Conservation (phyloP, 2,797 vertebrate genomes). For the Columba guinea region DNA sequence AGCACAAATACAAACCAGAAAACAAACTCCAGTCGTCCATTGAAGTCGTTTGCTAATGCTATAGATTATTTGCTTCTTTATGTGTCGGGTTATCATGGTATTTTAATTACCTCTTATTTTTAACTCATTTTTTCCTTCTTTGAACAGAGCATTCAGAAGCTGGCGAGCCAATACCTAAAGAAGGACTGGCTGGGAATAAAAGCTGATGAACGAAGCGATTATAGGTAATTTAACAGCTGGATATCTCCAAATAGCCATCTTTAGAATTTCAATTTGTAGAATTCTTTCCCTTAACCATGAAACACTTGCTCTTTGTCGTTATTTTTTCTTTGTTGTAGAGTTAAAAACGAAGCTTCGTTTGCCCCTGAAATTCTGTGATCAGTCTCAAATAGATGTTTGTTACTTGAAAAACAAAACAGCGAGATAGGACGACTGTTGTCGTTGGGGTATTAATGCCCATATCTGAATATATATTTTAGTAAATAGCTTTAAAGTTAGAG, state of each 20-base stretch:
- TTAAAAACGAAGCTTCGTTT: slow-evolving; percentile 5
- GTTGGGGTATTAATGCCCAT: not conserved
- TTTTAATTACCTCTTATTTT: not conserved
- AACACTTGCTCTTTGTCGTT: not conserved
- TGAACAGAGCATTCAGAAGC: slow-evolving; percentile 92
- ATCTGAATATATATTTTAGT: not conserved
- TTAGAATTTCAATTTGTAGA: not conserved
- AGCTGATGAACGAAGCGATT: slow-evolving; percentile 91
- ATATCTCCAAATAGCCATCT: not conserved
- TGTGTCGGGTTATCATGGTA: not conserved
- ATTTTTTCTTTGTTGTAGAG: not conserved
- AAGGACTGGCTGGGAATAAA: slow-evolving; percentile 96
- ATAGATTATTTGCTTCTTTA: not conserved
- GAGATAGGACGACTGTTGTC: not conserved
- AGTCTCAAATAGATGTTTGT: slow-evolving; percentile 2
- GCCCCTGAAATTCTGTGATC: not conserved
- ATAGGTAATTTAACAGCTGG: slow-evolving; percentile 83
- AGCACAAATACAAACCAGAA: not conserved
- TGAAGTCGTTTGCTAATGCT: not conserved
- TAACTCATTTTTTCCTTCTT: not conserved
- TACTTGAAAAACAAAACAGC: not conserved
- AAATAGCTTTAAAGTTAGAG: not conserved
- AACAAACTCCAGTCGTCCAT: not conserved
- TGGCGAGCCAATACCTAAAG: slow-evolving; percentile 96
- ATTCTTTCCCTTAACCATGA: not conserved